These are phyloP conservation scores for Elymnias hypermnestra DNA, from an alignment of 1,140 invertebrate genomes.

Conservation along the genomic window DNA sequence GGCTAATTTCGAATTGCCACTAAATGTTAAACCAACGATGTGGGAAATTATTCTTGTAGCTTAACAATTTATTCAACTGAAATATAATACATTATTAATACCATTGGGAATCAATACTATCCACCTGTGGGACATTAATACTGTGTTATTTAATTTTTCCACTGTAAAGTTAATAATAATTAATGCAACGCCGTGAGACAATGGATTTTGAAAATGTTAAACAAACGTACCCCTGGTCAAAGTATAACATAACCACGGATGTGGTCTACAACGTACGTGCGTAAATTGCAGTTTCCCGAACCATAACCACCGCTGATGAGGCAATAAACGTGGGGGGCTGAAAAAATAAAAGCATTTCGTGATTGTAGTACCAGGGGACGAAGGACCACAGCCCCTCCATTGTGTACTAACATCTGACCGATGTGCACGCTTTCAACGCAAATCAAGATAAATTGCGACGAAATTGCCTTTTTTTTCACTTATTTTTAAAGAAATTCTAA, in stretches of 20 bases:
- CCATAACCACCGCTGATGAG: slow-evolving; percentile 47
- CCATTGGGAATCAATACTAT: no score
- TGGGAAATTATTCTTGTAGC: slow-evolving; percentile 4
- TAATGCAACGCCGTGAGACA: no score
- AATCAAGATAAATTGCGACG: slow-evolving; percentile 5
- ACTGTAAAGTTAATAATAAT: no score
- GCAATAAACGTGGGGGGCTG: slow-evolving; percentile 42
- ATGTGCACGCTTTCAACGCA: slow-evolving; percentile 8
- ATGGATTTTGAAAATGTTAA: slow-evolving; percentile 1
- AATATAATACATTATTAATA: background rate
- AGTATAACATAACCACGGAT: slow-evolving; percentile 1
- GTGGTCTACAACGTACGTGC: slow-evolving; percentile 12
- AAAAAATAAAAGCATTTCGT: slow-evolving; percentile 64
- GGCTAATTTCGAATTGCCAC: background rate
- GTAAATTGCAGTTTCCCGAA: slow-evolving; percentile 29
- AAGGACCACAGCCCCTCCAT: slow-evolving; percentile 30
- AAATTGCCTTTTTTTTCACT: no score
- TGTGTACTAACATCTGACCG: slow-evolving; percentile 23
- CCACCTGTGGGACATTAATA: no score
- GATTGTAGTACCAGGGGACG: slow-evolving; percentile 43
- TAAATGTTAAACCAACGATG: slow-evolving; percentile 2
- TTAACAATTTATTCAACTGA: background rate
- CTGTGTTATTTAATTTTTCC: no score
- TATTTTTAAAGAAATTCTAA: no score
- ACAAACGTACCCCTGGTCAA: background rate